Conservation (phyloP, 2,888 invertebrate genomes). For the Thalpophila matura region DNA sequence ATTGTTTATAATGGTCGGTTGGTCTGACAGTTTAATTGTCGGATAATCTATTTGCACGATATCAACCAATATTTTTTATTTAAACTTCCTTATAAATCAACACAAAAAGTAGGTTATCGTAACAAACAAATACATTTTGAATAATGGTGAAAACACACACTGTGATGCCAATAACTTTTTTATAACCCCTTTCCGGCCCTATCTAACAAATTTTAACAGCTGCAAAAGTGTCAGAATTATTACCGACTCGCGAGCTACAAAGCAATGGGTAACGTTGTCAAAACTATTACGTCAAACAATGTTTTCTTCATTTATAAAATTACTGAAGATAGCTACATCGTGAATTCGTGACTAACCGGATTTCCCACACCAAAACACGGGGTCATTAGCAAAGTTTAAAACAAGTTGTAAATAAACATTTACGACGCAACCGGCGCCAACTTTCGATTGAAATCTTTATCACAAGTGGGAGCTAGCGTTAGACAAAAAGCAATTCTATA, state of each 20-base stretch:
- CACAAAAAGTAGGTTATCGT: conserved; percentile 23
- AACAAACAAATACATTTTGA: conserved; percentile 26
- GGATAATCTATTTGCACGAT: conserved; percentile 25
- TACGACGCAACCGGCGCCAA: conserved; percentile 50
- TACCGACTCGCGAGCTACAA: conserved; percentile 37
- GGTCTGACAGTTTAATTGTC: conserved; percentile 18
- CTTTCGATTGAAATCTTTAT: conserved; percentile 57
- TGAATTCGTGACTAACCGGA: conserved; percentile 68
- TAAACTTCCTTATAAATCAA: conserved; percentile 22
- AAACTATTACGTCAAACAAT: conserved; percentile 62
- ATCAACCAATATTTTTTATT: conserved; percentile 16
- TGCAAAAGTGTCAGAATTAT: conserved; percentile 51
- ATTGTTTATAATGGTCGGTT: conserved; percentile 7
- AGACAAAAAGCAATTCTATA: conserved; percentile 54
- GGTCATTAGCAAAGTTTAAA: conserved; percentile 59
- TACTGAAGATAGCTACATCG: conserved; percentile 38
- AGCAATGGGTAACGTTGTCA: conserved; percentile 60
- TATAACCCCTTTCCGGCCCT: conserved; percentile 7
- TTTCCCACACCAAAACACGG: conserved; percentile 57
- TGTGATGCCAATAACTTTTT: conserved; percentile 29
- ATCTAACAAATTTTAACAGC: conserved; percentile 35
- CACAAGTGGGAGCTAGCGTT: conserved; percentile 37
- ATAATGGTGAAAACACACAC: conserved; percentile 27
- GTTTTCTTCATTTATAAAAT: conserved; percentile 59
- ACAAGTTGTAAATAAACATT: conserved; percentile 57